These are phyloP conservation scores for Pimephales promelas DNA, from an alignment of 2,113 vertebrate genomes.

Conservation along the genomic window DNA sequence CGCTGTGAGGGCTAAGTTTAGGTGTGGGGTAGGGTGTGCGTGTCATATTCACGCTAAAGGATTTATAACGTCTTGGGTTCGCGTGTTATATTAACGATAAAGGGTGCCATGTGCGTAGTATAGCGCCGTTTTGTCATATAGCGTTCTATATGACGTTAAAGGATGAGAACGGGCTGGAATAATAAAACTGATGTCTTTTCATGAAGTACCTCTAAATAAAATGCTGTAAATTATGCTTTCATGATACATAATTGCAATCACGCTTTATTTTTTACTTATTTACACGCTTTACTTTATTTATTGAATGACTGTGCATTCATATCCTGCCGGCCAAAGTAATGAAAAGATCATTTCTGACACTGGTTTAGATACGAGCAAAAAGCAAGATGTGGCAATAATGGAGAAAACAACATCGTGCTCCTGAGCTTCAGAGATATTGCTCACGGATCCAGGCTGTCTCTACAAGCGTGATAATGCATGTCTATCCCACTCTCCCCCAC, in stretches of 20 bases:
- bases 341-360: background rate
- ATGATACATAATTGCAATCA: background rate
- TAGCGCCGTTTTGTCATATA: no score
- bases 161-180: no score
- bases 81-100: no score
- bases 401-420: constrained; percentile 2
- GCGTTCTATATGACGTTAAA: no score
- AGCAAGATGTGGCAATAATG: constrained; percentile 9
- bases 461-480: constrained; percentile 40
- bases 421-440: constrained; percentile 20
- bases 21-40: no score
- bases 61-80: no score
- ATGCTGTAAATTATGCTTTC: background rate
- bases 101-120: no score
- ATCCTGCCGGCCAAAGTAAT: background rate
- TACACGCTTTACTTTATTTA: no score
- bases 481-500: background rate
- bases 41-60: no score
- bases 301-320: background rate
- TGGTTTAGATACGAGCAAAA: background rate
- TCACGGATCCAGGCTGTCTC: constrained; percentile 23
- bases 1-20: no score
- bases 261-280: no score
- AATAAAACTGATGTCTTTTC: background rate
- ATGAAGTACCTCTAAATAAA: background rate